Evolutionary conservation across 2,888 invertebrate species (phyloP).

Genomic region (Drosophila paracracens): DNA sequence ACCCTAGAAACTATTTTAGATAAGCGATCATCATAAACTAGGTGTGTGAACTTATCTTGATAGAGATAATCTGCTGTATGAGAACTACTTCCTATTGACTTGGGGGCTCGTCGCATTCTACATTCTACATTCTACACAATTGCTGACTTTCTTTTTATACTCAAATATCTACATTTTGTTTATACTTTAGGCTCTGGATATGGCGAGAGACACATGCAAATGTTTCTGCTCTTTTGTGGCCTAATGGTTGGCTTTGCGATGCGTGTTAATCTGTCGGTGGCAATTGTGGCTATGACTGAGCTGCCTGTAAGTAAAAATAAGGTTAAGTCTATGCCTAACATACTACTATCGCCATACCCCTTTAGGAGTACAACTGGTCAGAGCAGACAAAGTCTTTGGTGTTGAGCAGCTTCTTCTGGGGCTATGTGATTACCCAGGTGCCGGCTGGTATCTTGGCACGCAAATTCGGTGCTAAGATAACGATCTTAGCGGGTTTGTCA

Average conservation of each 20-base stretch:
- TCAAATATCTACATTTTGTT: background rate
- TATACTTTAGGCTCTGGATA: constrained; percentile 84
- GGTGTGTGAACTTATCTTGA: no score
- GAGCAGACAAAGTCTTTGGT: constrained; percentile 86
- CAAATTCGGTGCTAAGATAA: constrained; percentile 88
- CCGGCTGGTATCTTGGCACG: constrained; percentile 90
- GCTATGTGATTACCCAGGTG: constrained; percentile 88
- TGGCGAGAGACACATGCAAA: constrained; percentile 88
- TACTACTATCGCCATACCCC: constrained; percentile 7
- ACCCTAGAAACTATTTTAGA: background rate
- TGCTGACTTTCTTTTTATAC: background rate
- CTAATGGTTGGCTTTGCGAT: constrained; percentile 88
- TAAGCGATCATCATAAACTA: background rate
- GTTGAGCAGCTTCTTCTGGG: constrained; percentile 89
- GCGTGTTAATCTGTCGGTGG: constrained; percentile 90
- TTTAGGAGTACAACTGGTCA: constrained; percentile 88
- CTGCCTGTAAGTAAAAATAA: constrained; percentile 37
- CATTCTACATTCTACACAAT: background rate
- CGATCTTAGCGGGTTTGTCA: constrained; percentile 86
- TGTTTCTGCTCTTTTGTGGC: constrained; percentile 87
- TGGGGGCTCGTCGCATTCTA: background rate
- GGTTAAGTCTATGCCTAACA: accelerated
- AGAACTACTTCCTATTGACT: background rate
- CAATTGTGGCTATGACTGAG: constrained; percentile 91
- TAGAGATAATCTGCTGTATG: background rate